Evolutionary conservation across 23 tunicate genomes (phyloP).

Genomic region (Halocynthia roretzi): DNA sequence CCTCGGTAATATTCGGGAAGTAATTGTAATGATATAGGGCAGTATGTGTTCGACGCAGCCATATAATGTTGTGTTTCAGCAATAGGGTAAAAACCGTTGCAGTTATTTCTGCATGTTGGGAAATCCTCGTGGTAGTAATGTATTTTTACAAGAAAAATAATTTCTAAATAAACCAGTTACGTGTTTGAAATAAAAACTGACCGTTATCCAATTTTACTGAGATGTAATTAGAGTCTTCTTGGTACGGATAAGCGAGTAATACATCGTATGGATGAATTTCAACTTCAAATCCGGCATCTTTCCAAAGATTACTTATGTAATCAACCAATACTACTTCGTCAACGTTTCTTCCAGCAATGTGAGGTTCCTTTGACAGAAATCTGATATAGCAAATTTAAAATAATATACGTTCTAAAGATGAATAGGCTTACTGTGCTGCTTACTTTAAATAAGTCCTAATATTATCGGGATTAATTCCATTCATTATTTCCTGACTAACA

Average conservation of each 20-base stretch:
- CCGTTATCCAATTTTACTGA: constrained; percentile 34
- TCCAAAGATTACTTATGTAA: constrained; percentile 40
- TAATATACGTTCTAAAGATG: no score
- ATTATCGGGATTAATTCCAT: constrained; percentile 32
- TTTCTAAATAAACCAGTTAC: not conserved
- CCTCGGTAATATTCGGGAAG: no score
- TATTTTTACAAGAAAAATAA: no score
- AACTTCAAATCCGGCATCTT: constrained; percentile 37
- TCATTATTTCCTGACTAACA: constrained; percentile 11
- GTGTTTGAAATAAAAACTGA: not conserved
- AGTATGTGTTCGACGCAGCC: no score
- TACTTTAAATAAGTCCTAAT: constrained; percentile 15
- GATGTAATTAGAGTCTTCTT: constrained; percentile 59
- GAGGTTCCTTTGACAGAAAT: constrained; percentile 41
- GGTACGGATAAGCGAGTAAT: constrained; percentile 72
- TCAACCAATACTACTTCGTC: constrained; percentile 57
- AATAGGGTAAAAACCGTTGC: no score
- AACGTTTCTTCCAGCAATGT: constrained; percentile 62
- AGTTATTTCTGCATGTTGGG: no score
- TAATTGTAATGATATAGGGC: no score
- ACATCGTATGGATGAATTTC: constrained; percentile 62
- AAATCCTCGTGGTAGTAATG: no score
- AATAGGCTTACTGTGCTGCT: not conserved
- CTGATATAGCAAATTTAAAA: constrained; percentile 14
- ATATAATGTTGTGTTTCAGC: no score